A percentile compares a stretch with the other conserved stretches of the same genome.
Evolutionary conservation across 2,797 vertebrate species (phyloP).

Genomic region (Takifugu rubripes): DNA sequence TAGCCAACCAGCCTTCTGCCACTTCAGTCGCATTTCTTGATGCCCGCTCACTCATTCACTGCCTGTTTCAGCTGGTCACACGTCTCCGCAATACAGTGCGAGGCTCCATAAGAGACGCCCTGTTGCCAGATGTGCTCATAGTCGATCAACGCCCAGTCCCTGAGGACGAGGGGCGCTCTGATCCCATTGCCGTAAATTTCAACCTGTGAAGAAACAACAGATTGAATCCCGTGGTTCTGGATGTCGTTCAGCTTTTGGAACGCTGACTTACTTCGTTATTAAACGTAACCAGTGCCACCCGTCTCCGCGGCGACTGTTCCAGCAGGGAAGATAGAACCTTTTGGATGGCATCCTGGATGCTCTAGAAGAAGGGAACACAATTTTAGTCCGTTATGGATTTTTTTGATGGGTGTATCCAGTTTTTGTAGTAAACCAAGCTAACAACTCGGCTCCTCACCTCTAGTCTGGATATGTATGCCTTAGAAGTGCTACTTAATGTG

Average conservation of each 20-base stretch:
- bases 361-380: constrained; percentile 34
- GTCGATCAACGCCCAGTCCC: constrained; percentile 74
- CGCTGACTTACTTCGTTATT: constrained; percentile 64
- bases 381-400: neutral
- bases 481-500: constrained; percentile 39
- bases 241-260: neutral
- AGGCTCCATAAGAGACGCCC: constrained; percentile 56
- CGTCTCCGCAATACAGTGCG: constrained; percentile 75
- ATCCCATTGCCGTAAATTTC: constrained; percentile 79
- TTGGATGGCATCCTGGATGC: constrained; percentile 75
- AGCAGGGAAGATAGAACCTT: constrained; percentile 55
- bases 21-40: neutral
- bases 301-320: constrained; percentile 62
- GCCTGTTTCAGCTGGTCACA: constrained; percentile 45
- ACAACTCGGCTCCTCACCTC: constrained; percentile 50
- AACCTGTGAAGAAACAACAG: constrained; percentile 54
- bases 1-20: neutral
- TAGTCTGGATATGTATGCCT: constrained; percentile 66
- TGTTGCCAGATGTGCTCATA: constrained; percentile 71
- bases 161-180: constrained; percentile 59
- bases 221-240: neutral
- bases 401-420: neutral
- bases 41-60: constrained; percentile 68
- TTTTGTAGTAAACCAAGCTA: neutral
- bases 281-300: constrained; percentile 77